phyloP scores from a whole-genome alignment of 53 echinoderm and acorn worm species.

The Mesocentrotus franciscanus region DNA sequence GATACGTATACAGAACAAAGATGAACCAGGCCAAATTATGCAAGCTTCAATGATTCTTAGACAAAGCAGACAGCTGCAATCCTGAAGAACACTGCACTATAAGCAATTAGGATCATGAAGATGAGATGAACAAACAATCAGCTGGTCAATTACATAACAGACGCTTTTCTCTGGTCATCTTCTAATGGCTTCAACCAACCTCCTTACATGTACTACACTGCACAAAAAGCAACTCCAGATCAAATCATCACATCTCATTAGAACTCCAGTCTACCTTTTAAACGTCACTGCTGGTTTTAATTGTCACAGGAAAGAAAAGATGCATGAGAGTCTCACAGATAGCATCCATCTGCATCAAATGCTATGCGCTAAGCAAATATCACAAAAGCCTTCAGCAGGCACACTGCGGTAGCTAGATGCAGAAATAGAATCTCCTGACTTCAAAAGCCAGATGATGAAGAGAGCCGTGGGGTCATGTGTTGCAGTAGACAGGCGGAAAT shows the following conservation, averaged over 20 bases:
- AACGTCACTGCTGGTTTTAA: not conserved
- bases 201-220: not conserved
- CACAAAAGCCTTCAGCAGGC: not conserved
- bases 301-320: not conserved
- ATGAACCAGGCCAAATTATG: not conserved
- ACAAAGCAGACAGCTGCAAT: slow-evolving; percentile 26
- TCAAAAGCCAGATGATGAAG: slow-evolving; percentile 33
- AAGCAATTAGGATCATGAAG: not conserved
- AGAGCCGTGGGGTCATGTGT: not conserved
- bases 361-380: not conserved
- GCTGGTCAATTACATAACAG: slow-evolving; percentile 22
- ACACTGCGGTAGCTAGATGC: not conserved
- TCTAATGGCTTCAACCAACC: not conserved
- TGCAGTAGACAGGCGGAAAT: slow-evolving; percentile 44
- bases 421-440: slow-evolving; percentile 1
- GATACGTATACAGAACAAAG: no score
- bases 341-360: slow-evolving; percentile 21
- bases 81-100: not conserved
- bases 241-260: slow-evolving; percentile 12
- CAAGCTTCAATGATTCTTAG: not conserved
- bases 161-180: not conserved
- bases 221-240: not conserved
- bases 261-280: not conserved
- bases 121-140: not conserved
- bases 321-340: slow-evolving; percentile 15